Evolutionary conservation across 2,113 vertebrate genomes (phyloP), one percentile per base, ranked within the genome.

Genomic region (Peromyscus leucopus): DNA sequence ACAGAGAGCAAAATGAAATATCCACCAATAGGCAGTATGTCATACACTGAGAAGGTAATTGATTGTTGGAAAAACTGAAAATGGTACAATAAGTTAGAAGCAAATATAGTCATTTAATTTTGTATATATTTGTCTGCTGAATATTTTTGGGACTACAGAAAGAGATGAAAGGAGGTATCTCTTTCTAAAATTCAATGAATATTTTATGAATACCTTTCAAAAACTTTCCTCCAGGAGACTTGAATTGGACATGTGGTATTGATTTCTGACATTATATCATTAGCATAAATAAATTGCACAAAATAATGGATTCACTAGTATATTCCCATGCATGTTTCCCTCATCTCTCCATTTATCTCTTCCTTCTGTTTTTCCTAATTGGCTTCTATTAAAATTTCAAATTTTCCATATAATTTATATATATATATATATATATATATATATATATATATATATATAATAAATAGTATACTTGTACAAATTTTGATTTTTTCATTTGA

Each of bases 131-230:
- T 91, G 39, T 86, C 8, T 61, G 7, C 31, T 39, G 31, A 94
- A 78, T 76, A 86, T 76, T 16, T 91, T 85, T 9, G 72, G 36
- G 51, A 79, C 87, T 93, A 51, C 9, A 84, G 2, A 63, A 92
- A 96, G 33, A 79, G 46, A 39, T 65, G 36, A 80, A 78, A 91
- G 61, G 2, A 36, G 16, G 7, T 92, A 7, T n/a, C 74, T 36
- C 15, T 78, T 94, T 76, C 61, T 91, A 1, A 12, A 46, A 42
- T 85, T 19, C 31, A 26, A 48, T 55, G 55, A 46, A 90, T 96
- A 42, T 79, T 92, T 93, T 59, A 91, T 75, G 1, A n/a, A 87
- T 42, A 84, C 4, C 13, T 75, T 88, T 96, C 59, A 95, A 69
- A 65, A 61, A n/a, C 21, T 79, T 86, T 36, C 36, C 19, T 17